A percentile compares a stretch with the other conserved stretches of the same genome.
Conservation (phyloP, 1,140 invertebrate species). For the Drosophila ananassae region DNA sequence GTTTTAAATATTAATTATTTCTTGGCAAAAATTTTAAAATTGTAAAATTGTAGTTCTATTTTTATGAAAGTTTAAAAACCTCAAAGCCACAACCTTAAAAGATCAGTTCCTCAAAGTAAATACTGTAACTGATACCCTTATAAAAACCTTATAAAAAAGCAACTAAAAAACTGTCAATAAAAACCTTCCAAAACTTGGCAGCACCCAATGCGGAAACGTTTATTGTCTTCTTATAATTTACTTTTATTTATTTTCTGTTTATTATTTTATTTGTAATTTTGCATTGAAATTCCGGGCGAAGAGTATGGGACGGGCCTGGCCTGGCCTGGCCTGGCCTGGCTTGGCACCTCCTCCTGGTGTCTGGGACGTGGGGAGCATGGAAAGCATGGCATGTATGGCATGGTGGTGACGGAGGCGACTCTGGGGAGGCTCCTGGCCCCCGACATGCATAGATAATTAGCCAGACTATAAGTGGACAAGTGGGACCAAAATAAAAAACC, state of each 20-base stretch:
- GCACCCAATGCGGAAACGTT: slow-evolving; percentile 41
- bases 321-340: neutral
- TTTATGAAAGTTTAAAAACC: too few relatives aligned
- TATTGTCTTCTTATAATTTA: slow-evolving; percentile 3
- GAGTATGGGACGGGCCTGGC: too few relatives aligned
- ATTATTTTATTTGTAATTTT: slow-evolving; percentile 9
- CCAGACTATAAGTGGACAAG: slow-evolving; percentile 4
- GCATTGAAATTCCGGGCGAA: slow-evolving; percentile 53
- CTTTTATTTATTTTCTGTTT: slow-evolving; percentile 23
- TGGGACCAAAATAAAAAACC: neutral
- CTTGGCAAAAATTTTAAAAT: too few relatives aligned
- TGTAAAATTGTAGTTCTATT: too few relatives aligned
- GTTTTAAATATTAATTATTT: too few relatives aligned
- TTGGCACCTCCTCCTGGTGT: neutral
- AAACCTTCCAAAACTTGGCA: neutral
- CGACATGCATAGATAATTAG: slow-evolving; percentile 58
- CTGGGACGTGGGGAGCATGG: slow-evolving; percentile 66
- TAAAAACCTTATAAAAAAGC: too few relatives aligned
- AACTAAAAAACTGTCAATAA: neutral
- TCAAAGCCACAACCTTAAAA: too few relatives aligned
- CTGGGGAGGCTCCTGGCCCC: slow-evolving; percentile 1
- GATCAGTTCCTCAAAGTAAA: too few relatives aligned
- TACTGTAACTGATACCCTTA: too few relatives aligned
- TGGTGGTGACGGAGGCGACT: neutral
- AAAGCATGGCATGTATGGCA: slow-evolving; percentile 19